Conservation (phyloP, 2,797 vertebrate species). For the Mionectes olivaceus region DNA sequence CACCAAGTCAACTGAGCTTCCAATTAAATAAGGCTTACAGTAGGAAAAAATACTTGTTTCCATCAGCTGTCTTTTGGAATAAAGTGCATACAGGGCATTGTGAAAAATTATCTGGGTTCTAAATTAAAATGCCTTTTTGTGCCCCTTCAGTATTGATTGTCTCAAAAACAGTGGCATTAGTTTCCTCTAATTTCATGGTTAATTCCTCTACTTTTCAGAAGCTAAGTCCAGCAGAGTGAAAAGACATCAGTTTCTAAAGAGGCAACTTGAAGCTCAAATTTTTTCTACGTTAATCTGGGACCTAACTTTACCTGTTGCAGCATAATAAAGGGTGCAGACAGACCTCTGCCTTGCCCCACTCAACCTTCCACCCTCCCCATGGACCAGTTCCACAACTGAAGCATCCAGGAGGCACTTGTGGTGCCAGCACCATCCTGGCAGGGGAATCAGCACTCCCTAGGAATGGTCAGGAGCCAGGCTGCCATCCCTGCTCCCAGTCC, state of each 20-base stretch:
- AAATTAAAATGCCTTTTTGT: neutral
- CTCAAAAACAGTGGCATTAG: neutral
- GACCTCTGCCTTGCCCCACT: neutral
- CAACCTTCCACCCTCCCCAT: accelerated
- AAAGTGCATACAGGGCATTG: neutral
- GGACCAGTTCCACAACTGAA: neutral
- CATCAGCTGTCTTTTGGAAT: neutral
- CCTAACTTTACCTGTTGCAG: accelerated
- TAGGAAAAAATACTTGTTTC: neutral
- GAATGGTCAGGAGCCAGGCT: neutral
- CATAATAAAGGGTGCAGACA: neutral
- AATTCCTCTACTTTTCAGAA: neutral
- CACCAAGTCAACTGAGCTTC: neutral
- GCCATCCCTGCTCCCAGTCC: neutral
- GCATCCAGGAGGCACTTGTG: neutral
- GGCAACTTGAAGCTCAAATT: neutral
- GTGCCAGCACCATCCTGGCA: neutral
- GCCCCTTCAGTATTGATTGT: neutral
- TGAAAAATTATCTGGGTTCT: neutral
- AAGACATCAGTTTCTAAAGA: neutral
- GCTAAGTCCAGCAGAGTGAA: neutral
- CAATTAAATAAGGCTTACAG: neutral
- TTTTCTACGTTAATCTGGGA: neutral
- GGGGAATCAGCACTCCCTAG: neutral
- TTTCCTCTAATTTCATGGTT: neutral